Base-by-base conservation (phyloP, 2,113 vertebrate species). In the Sylvilagus bachmani region DNA sequence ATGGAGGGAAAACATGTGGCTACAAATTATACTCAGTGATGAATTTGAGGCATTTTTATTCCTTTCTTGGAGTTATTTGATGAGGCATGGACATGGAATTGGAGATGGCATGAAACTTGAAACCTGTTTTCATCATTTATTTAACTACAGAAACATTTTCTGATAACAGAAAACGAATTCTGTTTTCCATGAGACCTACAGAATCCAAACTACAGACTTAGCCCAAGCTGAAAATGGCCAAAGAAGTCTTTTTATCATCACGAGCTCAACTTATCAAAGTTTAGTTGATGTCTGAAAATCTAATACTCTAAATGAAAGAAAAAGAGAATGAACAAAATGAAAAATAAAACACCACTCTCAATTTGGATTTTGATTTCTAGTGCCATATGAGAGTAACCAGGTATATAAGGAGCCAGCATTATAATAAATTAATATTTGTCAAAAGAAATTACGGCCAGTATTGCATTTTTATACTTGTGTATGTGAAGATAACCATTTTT, bases 41-140 rank as follows among this genome's bases (percentile, higher is more conserved):
- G 64, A 80, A 82, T 74, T 95, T 82, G 78, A 92, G 90, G 27
- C 62, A 51, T 17, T 91, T 83, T 58, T 49, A 11, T 96, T 77
- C 7, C 6, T 67, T 93, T 92, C 79, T 86, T 55, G 38, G 19
- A n/a, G 33, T 83, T 90, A 70, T 71, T 71, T 64, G 74, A 78
- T 66, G 38, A 78, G 12, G 22, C 62, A 55, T 67, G 27, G 16
- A 44, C 33, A 58, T 53, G 36, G 24, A 29, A 61, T 84, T 79
- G 84, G 83, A 94, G 90, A 90, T 79, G 71, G 44, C 25, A 4
- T 38, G 19, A 31, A 38, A 80, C 74, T 38, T 90, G 25, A 94
- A 89, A 44, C 84, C 24, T 53, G 31, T 78, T 83, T 53, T 82
- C 38, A 85, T 64, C 8, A 19, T 73, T 82, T 86, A 61, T 67